These are phyloP conservation scores for Chunga burmeisteri DNA, from an alignment of 2,113 vertebrate species.

Conservation along the genomic window DNA sequence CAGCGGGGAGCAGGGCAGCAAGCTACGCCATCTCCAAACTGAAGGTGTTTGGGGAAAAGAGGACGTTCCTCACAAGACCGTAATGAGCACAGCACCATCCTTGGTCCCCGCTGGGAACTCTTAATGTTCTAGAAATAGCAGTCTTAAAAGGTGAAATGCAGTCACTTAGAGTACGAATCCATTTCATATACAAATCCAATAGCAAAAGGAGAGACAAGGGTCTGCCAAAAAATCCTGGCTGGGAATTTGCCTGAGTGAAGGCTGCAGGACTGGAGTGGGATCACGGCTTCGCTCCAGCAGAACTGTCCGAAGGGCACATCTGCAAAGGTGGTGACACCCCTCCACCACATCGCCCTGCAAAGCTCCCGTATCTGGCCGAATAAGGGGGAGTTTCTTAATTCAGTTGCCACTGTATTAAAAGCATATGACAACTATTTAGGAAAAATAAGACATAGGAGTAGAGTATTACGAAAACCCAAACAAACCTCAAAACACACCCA, in stretches of 20 bases:
- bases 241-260: background rate
- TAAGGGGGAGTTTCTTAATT: background rate
- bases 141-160: background rate
- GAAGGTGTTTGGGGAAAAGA: background rate
- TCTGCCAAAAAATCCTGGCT: background rate
- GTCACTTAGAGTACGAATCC: background rate
- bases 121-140: background rate
- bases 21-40: background rate
- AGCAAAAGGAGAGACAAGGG: background rate
- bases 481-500: slow-evolving; percentile 39
- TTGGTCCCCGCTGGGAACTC: background rate
- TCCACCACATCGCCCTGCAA: background rate
- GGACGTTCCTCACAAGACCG: background rate
- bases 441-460: background rate
- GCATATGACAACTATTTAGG: background rate
- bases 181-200: background rate
- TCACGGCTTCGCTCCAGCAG: background rate
- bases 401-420: background rate
- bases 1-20: rapidly evolving
- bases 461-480: slow-evolving; percentile 15
- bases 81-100: background rate
- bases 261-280: background rate
- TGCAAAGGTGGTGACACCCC: background rate
- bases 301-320: background rate
- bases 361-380: background rate